Evolutionary conservation across 1,140 invertebrate species (phyloP).

Genomic region (Micrasema minimum): DNA sequence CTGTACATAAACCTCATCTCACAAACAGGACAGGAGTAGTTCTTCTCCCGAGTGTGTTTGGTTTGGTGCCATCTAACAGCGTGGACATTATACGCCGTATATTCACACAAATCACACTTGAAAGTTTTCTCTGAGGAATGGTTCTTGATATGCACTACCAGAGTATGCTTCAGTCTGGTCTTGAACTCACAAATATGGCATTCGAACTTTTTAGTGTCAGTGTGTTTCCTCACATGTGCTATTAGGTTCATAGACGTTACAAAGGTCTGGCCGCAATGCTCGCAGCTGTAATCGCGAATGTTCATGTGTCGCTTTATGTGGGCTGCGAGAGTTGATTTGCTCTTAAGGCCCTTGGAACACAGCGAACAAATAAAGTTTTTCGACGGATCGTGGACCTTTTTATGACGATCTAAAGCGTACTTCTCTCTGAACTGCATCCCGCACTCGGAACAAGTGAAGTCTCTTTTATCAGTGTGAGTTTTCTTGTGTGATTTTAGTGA

Average conservation of each 20-base stretch:
- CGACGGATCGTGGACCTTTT: conserved; percentile 60
- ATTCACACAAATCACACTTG: conserved; percentile 16
- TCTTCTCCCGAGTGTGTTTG: conserved; percentile 68
- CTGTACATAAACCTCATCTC: conserved; percentile 64
- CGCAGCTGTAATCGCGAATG: conserved; percentile 63
- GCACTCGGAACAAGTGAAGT: conserved; percentile 71
- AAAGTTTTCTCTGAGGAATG: conserved; percentile 1
- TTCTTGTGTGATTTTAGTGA: conserved; percentile 63
- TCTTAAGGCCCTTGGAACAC: conserved; percentile 60
- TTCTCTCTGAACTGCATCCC: conserved; percentile 71
- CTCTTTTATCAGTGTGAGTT: conserved; percentile 62
- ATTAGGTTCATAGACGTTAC: conserved; percentile 61
- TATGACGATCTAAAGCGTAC: conserved; percentile 60
- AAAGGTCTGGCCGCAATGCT: conserved; percentile 63
- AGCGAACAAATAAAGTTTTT: conserved; percentile 58
- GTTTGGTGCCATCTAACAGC: conserved; percentile 62
- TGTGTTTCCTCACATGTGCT: conserved; percentile 63
- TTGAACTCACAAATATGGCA: conserved; percentile 65
- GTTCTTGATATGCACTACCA: conserved; percentile 52
- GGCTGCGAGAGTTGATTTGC: conserved; percentile 57
- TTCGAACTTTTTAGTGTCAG: conserved; percentile 65
- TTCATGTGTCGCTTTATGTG: conserved; percentile 64
- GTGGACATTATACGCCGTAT: conserved; percentile 59
- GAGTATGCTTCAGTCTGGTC: conserved; percentile 62
- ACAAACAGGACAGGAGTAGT: conserved; percentile 68